Conservation (phyloP, 1,140 invertebrate genomes). For the Drosophila repleta region DNA sequence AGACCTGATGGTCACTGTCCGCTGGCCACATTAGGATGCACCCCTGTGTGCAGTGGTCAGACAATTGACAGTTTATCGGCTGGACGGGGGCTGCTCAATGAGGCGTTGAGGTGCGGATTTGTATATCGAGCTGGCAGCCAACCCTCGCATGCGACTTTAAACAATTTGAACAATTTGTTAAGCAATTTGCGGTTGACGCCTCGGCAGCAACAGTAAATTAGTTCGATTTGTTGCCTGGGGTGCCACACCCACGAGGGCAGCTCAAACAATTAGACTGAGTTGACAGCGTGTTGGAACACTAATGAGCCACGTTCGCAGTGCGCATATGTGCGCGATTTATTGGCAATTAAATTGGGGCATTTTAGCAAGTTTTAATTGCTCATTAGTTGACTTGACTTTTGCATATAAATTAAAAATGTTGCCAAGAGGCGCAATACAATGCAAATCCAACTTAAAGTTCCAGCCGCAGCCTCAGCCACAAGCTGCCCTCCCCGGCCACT, state of each 20-base stretch:
- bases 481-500: neutral
- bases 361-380: constrained; percentile 65
- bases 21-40: constrained; percentile 69
- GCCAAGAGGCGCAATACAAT: constrained; percentile 53
- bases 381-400: constrained; percentile 55
- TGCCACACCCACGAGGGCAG: constrained; percentile 18
- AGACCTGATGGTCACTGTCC: constrained; percentile 38
- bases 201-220: constrained; percentile 68
- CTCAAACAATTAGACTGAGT: constrained; percentile 30
- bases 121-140: constrained; percentile 8
- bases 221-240: constrained; percentile 26
- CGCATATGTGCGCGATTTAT: constrained; percentile 41
- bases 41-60: constrained; percentile 42
- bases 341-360: constrained; percentile 16
- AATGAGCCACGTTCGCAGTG: constrained; percentile 25
- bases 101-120: constrained; percentile 55
- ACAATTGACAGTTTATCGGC: constrained; percentile 53
- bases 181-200: constrained; percentile 68
- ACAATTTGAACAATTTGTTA: constrained; percentile 77
- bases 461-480: constrained; percentile 14
- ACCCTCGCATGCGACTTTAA: constrained; percentile 69
- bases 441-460: constrained; percentile 49
- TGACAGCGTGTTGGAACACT: constrained; percentile 52
- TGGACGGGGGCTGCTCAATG: constrained; percentile 53
- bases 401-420: constrained; percentile 62